Percentiles rank a stretch among this genome's conserved stretches.
These are phyloP conservation scores for Oeneis ivallda DNA, from an alignment of 2,888 invertebrate species.

Conservation along the genomic window DNA sequence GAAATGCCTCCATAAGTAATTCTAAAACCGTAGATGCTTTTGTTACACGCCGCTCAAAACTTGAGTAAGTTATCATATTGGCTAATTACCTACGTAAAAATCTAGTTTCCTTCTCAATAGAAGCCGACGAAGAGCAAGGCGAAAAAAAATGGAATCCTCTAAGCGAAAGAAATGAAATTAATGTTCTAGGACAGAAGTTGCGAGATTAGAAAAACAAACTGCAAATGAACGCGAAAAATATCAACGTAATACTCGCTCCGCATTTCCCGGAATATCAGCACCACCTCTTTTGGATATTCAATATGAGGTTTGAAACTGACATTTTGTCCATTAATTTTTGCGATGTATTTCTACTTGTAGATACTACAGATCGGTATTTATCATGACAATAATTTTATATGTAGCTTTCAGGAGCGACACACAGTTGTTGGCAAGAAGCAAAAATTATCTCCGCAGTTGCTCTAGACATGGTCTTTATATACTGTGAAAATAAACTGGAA, in stretches of 20 bases:
- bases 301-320: conserved; percentile 82
- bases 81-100: neutral
- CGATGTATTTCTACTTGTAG: neutral
- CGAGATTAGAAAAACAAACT: conserved; percentile 88
- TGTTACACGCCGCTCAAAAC: conserved; percentile 70
- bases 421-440: conserved; percentile 70
- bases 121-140: too few species aligned
- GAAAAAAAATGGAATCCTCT: too few species aligned
- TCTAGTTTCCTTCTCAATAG: too few species aligned
- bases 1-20: conserved; percentile 53
- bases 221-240: conserved; percentile 89
- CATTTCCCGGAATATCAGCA: conserved; percentile 85
- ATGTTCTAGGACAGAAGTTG: conserved; percentile 85
- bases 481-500: conserved; percentile 60
- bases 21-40: conserved; percentile 72
- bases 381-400: neutral
- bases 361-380: too few species aligned
- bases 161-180: neutral
- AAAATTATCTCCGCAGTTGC: conserved; percentile 68
- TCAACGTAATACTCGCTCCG: conserved; percentile 83
- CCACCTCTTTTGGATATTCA: conserved; percentile 91
- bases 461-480: conserved; percentile 71
- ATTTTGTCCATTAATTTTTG: too few species aligned
- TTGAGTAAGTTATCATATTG: conserved; percentile 58
- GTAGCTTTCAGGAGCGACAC: conserved; percentile 64